A percentile compares a stretch with the other conserved stretches of the same genome.
Evolutionary conservation across 92 coral and sea anemone species (phyloP).

Genomic region (Phenganax subtilis): DNA sequence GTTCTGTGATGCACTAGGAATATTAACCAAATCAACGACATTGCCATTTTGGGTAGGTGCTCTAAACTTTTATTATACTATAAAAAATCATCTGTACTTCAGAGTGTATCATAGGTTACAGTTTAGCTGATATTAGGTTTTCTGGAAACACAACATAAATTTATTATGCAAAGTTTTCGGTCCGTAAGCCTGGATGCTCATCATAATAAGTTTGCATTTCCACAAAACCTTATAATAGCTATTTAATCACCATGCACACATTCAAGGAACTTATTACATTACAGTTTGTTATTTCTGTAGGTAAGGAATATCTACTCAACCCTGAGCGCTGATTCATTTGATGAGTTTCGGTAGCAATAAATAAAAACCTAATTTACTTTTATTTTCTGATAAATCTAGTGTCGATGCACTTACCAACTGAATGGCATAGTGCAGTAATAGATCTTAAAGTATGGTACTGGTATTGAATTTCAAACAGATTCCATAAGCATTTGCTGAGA

Average conservation of each 20-base stretch:
- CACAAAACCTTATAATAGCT: no score
- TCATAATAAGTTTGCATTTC: no score
- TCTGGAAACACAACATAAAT: no score
- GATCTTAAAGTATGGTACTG: no score
- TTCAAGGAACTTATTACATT: no score
- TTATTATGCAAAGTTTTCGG: no score
- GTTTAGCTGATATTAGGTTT: not conserved
- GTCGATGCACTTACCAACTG: no score
- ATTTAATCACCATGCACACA: no score
- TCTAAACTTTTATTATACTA: not conserved
- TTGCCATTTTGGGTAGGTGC: constrained; percentile 12
- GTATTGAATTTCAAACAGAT: not conserved
- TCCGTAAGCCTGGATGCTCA: no score
- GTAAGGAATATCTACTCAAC: constrained; percentile 20
- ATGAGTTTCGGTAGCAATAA: constrained; percentile 7
- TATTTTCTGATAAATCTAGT: not conserved
- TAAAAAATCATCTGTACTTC: no score
- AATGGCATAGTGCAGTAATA: no score
- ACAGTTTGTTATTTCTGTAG: not conserved
- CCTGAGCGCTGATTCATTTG: constrained; percentile 10
- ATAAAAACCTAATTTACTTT: no score
- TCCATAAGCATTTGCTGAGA: constrained; percentile 29
- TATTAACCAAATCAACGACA: not conserved
- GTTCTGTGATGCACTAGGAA: constrained; percentile 7
- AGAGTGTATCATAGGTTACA: not conserved